These are phyloP conservation scores for Euura saliciscinereae DNA, from an alignment of 1,140 invertebrate species.

Conservation along the genomic window DNA sequence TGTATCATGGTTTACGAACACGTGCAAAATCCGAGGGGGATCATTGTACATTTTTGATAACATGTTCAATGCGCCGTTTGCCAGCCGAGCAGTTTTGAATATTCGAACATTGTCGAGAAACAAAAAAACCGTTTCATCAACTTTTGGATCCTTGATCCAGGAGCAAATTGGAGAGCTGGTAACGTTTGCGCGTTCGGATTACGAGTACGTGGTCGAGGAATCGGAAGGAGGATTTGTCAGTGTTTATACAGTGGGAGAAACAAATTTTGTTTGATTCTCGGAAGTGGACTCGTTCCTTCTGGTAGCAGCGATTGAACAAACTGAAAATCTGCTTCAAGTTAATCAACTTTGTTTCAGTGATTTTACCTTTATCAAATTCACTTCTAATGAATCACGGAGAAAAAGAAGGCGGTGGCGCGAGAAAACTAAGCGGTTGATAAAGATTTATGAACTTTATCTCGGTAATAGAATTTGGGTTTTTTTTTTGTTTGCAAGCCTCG, in stretches of 20 bases:
- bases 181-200: background rate
- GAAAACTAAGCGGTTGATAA: background rate
- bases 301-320: too few species aligned
- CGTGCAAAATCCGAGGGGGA: too few species aligned
- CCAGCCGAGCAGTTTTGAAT: too few species aligned
- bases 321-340: too few species aligned
- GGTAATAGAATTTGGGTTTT: slow-evolving; percentile 5
- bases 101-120: too few species aligned
- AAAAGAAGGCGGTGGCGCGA: background rate
- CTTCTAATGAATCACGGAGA: background rate
- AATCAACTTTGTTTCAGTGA: too few species aligned
- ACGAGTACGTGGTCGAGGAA: background rate
- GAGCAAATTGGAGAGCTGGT: too few species aligned
- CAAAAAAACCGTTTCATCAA: background rate
- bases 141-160: too few species aligned
- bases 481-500: background rate
- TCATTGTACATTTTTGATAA: too few species aligned
- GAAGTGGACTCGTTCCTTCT: background rate
- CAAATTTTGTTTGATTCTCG: background rate
- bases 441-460: background rate
- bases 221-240: background rate
- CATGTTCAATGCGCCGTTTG: too few species aligned
- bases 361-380: too few species aligned
- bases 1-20: background rate
- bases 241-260: background rate